Evolutionary conservation across 2,888 invertebrate genomes (phyloP).

Genomic region (Diplazon laetatorius): DNA sequence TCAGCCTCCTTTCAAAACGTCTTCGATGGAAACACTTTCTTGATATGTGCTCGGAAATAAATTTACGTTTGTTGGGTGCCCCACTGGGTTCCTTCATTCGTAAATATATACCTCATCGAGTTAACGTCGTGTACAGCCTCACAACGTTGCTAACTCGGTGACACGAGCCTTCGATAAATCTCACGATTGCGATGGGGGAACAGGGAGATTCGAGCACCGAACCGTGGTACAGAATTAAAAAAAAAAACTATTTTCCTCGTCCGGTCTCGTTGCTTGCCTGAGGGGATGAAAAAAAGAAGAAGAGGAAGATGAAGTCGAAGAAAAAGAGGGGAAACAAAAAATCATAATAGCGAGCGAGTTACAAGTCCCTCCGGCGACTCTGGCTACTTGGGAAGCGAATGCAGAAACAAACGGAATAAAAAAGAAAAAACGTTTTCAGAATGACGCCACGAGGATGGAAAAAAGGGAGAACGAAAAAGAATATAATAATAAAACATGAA

Average conservation of each 20-base stretch:
- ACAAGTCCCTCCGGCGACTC: slow-evolving; percentile 50
- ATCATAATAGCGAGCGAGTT: no score
- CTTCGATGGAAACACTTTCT: background rate
- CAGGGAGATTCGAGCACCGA: slow-evolving; percentile 38
- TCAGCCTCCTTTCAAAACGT: no score
- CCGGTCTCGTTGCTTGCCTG: slow-evolving; percentile 9
- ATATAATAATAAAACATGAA: no score
- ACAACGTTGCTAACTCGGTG: slow-evolving; percentile 52
- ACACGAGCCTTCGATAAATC: slow-evolving; percentile 67
- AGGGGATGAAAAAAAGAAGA: background rate
- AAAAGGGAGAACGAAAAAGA: slow-evolving; percentile 44
- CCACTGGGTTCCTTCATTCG: slow-evolving; percentile 63
- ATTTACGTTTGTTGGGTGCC: slow-evolving; percentile 75
- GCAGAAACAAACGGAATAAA: background rate
- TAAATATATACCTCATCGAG: slow-evolving; percentile 77
- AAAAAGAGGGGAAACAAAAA: no score
- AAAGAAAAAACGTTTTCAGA: slow-evolving; percentile 10
- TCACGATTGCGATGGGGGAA: slow-evolving; percentile 32
- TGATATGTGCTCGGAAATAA: slow-evolving; percentile 68
- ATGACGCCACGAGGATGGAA: slow-evolving; percentile 29
- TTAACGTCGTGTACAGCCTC: slow-evolving; percentile 76
- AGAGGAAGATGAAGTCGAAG: no score
- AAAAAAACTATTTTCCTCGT: slow-evolving; percentile 30
- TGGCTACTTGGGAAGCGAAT: slow-evolving; percentile 25
- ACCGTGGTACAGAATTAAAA: slow-evolving; percentile 29